Evolutionary conservation across 2,113 vertebrate species (phyloP).

Genomic region (Elaphurus davidianus): DNA sequence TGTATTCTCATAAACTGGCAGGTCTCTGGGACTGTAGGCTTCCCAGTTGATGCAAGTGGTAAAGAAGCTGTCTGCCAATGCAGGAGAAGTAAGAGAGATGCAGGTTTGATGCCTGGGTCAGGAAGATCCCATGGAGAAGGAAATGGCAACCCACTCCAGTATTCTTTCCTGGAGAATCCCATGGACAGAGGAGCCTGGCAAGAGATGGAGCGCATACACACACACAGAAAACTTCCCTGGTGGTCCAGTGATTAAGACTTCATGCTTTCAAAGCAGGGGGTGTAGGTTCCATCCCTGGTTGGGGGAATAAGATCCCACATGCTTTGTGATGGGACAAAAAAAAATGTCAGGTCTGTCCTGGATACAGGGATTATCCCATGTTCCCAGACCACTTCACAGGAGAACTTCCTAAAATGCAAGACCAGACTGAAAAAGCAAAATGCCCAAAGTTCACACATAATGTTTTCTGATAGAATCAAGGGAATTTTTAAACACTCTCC

Average conservation of each 20-base stretch:
- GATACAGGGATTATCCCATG: background rate
- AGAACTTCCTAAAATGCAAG: background rate
- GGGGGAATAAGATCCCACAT: background rate
- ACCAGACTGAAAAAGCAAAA: too few species aligned
- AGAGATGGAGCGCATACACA: background rate
- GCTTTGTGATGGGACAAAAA: background rate
- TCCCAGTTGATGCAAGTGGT: background rate
- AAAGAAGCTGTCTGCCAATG: background rate
- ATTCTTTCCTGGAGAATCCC: background rate
- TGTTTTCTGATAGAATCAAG: too few species aligned
- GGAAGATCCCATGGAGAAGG: background rate
- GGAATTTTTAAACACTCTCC: background rate
- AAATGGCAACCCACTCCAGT: background rate
- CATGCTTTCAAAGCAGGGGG: background rate
- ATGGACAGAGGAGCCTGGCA: background rate
- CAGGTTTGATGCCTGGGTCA: background rate
- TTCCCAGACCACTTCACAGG: fast-evolving
- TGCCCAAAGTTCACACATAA: background rate
- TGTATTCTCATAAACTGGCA: background rate
- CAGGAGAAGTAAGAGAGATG: background rate
- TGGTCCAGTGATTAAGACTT: background rate
- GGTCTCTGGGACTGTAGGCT: background rate
- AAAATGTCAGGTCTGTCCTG: background rate
- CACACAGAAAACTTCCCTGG: background rate
- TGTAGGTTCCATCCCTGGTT: fast-evolving